Evolutionary conservation across 2,797 vertebrate species (phyloP).

Genomic region (Pipistrellus nathusii): DNA sequence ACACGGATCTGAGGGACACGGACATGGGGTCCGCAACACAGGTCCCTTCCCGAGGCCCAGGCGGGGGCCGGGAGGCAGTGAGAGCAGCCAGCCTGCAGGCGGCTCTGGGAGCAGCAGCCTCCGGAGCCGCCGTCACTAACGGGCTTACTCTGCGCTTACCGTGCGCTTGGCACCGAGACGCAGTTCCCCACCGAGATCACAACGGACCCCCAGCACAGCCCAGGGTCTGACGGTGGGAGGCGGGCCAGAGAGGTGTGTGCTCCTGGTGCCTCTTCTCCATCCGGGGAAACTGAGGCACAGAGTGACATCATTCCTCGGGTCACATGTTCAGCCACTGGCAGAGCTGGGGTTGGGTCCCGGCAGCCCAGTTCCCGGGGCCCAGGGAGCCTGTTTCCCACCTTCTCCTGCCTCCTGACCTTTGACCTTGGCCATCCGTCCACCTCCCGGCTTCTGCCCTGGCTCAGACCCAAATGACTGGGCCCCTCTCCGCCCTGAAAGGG

Average conservation of each 20-base stretch:
- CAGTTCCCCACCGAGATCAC: neutral
- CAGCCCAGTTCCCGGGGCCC: neutral
- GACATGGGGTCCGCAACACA: neutral
- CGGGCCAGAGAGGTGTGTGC: rapidly evolving
- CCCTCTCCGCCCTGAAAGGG: neutral
- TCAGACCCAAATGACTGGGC: neutral
- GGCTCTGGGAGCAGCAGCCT: neutral
- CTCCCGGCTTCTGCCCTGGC: neutral
- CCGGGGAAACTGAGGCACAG: neutral
- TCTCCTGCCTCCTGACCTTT: neutral
- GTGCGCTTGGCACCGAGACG: rapidly evolving
- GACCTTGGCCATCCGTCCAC: neutral
- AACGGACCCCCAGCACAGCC: rapidly evolving
- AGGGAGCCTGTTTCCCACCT: rapidly evolving
- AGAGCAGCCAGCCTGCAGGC: neutral
- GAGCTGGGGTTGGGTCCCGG: neutral
- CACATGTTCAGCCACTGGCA: rapidly evolving
- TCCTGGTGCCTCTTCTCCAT: no score
- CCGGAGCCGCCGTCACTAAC: neutral
- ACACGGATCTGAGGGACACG: rapidly evolving
- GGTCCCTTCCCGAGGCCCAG: neutral
- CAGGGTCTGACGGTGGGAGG: neutral
- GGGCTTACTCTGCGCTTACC: neutral
- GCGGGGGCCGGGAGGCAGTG: neutral
- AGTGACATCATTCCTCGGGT: no score